Base-by-base conservation (phyloP, 2,888 invertebrate genomes). In the Apantesis nais region DNA sequence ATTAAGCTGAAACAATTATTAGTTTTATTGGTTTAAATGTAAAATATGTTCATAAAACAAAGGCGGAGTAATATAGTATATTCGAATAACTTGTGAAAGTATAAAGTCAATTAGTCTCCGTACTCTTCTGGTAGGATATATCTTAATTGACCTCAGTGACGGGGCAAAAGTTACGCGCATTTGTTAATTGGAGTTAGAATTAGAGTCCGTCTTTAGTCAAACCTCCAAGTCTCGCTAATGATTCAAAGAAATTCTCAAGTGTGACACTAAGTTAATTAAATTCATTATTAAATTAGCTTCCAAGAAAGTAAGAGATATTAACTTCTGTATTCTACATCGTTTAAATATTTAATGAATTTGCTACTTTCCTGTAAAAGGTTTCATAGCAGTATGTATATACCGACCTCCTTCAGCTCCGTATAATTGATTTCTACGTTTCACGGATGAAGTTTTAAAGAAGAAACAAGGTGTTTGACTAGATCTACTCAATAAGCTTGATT, bases 151-250 rank as follows among this genome's bases (percentile, higher is more conserved):
- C 86, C 87, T 85, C 82, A 80, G 82, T 83, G 84, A 87, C 85
- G 83, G 80, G 79, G 85, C 84, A 77, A 83, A 88, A 89, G 85
- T 89, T 87, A 79, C 85, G 88, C 86, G 89, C 88, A 86, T 88
- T 89, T 86, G 88, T 87, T 88, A 88, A 88, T 90, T 90, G 87
- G 85, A 88, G 85, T 87, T 81, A 85, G 83, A 87, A 86, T 88
- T 86, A 85, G 77, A 82, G 79, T 81, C 82, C 73, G 77, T 85
- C 85, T 84, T 83, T 76, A 74, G 76, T 80, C 82, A 81, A 77
- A 78, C 80, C 72, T 75, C 77, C 67, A 70, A 74, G 77, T 75
- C 74, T 74, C 67, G 64, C 70, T 80, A 79, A 81, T 81, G 78
- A 82, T 77, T 74, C 74, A 75, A 82, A 81, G 76, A 79, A 76